These are phyloP conservation scores for Polymixis lichenea DNA, from an alignment of 2,888 invertebrate genomes.

Conservation along the genomic window DNA sequence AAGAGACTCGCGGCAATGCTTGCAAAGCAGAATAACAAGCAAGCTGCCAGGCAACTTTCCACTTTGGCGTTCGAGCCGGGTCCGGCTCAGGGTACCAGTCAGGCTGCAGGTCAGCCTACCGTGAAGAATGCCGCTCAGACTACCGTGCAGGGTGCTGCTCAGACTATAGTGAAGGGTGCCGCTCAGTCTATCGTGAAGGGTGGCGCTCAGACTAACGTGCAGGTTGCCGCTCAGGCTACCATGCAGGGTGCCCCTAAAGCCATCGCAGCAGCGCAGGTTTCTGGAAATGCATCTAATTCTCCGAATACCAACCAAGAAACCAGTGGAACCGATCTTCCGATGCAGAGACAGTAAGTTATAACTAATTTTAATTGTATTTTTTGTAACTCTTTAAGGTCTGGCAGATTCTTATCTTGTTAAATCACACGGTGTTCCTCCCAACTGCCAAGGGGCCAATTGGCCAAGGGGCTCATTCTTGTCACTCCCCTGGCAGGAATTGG, in stretches of 20 bases:
- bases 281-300: neutral
- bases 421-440: neutral
- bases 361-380: neutral
- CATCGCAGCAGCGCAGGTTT: too few species aligned
- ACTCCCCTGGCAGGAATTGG: neutral
- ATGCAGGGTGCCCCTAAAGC: neutral
- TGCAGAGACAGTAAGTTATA: slow-evolving; percentile 23
- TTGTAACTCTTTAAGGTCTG: neutral
- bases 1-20: neutral
- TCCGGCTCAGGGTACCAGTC: neutral
- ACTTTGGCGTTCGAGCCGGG: too few species aligned
- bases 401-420: neutral
- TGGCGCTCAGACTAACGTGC: too few species aligned
- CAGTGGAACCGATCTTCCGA: neutral
- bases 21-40: neutral
- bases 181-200: neutral
- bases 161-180: neutral
- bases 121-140: neutral
- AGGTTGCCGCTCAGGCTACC: neutral
- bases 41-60: neutral
- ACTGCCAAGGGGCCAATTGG: neutral
- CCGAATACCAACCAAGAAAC: neutral
- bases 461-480: neutral
- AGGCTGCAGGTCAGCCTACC: neutral
- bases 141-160: too few species aligned